These are phyloP conservation scores for Drosophila rufa DNA, from an alignment of 1,140 invertebrate species.

Conservation along the genomic window DNA sequence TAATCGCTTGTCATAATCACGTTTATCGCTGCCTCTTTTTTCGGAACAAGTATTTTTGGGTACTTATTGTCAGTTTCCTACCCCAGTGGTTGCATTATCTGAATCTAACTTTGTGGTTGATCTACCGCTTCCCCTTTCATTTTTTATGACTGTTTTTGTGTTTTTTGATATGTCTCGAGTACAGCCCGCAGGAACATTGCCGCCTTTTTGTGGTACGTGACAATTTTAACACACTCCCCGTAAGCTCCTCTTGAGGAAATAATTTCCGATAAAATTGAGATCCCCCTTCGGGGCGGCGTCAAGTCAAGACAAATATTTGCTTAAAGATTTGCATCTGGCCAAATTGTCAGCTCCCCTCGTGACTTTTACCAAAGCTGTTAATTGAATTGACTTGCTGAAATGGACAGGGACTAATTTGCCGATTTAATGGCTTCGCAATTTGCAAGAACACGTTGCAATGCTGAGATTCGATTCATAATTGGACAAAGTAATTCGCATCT, in stretches of 20 bases:
- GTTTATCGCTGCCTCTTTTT: constrained; percentile 72
- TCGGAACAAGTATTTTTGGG: constrained; percentile 55
- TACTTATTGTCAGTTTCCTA: constrained; percentile 25
- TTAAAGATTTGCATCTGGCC: constrained; percentile 72
- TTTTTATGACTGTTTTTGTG: constrained; percentile 11
- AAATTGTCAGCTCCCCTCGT: constrained; percentile 49
- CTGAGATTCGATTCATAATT: constrained; percentile 12
- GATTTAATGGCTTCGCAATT: constrained; percentile 20
- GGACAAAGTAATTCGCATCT: constrained; percentile 24
- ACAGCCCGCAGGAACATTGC: constrained; percentile 56
- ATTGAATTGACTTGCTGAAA: constrained; percentile 20
- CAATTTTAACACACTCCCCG: constrained; percentile 71
- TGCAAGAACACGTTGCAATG: constrained; percentile 17
- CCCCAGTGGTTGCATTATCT: constrained; percentile 58
- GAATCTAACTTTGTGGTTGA: constrained; percentile 54
- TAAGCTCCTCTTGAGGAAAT: constrained; percentile 17
- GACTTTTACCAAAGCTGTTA: constrained; percentile 9
- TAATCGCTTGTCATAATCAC: constrained; percentile 79
- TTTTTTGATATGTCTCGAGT: constrained; percentile 47
- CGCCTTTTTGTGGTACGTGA: constrained; percentile 66
- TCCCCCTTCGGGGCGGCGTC: constrained; percentile 11
- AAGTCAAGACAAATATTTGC: constrained; percentile 80
- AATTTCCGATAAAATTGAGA: constrained; percentile 28
- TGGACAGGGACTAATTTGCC: neutral
- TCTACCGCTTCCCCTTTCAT: constrained; percentile 50